These are phyloP conservation scores for Batillaria attramentaria DNA, from an alignment of 1,140 invertebrate genomes.

Conservation along the genomic window DNA sequence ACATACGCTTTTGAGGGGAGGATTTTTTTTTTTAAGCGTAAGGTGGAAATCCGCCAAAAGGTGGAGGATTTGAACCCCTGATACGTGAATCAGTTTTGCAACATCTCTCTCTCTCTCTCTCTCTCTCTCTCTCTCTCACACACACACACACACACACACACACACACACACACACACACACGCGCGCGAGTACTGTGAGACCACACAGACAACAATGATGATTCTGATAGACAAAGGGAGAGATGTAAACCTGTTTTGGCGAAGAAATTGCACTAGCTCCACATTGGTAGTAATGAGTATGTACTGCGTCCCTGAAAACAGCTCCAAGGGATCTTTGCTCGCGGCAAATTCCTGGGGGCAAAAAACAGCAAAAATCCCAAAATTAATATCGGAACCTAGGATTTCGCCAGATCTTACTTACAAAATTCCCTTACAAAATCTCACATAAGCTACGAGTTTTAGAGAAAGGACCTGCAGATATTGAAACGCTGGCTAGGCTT, in stretches of 20 bases:
- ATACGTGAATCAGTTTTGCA: background rate
- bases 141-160: background rate
- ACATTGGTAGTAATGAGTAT: background rate
- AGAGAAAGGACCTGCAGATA: too few species aligned
- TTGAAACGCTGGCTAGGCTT: too few species aligned
- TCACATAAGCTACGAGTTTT: too few species aligned
- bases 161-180: background rate
- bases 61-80: background rate
- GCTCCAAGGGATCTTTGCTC: too few species aligned
- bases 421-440: too few species aligned
- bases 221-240: background rate
- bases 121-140: background rate
- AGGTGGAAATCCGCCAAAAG: background rate
- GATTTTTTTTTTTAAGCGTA: background rate
- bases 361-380: background rate
- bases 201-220: background rate
- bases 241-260: background rate
- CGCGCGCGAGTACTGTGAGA: background rate
- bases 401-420: background rate
- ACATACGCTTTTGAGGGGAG: too few species aligned
- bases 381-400: background rate
- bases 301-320: background rate
- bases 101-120: background rate
- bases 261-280: background rate
- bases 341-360: too few species aligned